phyloP scores from a whole-genome alignment of 2,888 invertebrate genomes.

The Cantharis rufa region DNA sequence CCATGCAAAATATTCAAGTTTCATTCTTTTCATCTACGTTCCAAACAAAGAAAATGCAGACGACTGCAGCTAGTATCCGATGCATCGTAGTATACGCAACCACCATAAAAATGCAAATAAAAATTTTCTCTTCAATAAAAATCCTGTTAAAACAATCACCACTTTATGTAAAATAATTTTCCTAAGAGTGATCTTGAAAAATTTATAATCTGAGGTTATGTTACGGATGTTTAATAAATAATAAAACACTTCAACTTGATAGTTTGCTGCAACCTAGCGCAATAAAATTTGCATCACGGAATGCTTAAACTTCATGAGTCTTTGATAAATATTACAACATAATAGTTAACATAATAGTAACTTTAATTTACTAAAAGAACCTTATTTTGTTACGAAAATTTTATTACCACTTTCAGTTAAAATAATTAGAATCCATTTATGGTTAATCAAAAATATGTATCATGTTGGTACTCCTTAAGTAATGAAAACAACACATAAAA shows the following conservation, averaged over 20 bases:
- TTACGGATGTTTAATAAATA: background rate
- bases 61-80: conserved; percentile 1
- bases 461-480: no score
- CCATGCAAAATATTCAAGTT: conserved; percentile 22
- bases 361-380: background rate
- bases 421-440: background rate
- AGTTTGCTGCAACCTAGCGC: conserved; percentile 10
- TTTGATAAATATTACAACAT: conserved; percentile 3
- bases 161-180: background rate
- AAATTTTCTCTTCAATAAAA: background rate
- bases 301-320: conserved; percentile 14
- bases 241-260: background rate
- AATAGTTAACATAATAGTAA: conserved; percentile 16
- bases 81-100: background rate
- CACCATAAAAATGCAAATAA: background rate
- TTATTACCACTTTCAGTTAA: background rate
- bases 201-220: background rate
- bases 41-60: conserved; percentile 12
- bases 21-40: conserved; percentile 16
- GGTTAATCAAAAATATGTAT: background rate
- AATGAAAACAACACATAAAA: no score
- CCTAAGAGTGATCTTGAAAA: background rate
- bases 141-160: background rate
- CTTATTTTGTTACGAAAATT: background rate
- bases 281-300: conserved; percentile 23